Conservation (phyloP, 1,140 invertebrate genomes). For the Ladona fulva region DNA sequence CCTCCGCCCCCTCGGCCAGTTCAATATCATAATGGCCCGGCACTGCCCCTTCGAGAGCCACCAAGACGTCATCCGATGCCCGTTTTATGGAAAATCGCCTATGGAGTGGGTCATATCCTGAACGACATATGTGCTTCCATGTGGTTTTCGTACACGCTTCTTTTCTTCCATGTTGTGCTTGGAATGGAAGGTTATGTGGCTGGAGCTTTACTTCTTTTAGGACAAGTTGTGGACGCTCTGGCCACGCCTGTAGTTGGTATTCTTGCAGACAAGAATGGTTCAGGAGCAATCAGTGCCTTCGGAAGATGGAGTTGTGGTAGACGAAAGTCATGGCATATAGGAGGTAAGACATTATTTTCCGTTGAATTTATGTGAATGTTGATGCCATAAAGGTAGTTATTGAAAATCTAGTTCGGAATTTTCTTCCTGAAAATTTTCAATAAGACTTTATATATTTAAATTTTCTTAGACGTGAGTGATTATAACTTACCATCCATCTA, state of each 20-base stretch:
- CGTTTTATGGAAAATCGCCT: constrained; percentile 49
- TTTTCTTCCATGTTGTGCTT: constrained; percentile 74
- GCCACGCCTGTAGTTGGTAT: constrained; percentile 79
- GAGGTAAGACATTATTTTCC: constrained; percentile 46
- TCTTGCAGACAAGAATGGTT: constrained; percentile 55
- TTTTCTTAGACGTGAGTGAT: too few species aligned
- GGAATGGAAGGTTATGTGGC: constrained; percentile 60
- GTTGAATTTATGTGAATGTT: too few species aligned
- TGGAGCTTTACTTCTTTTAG: constrained; percentile 67
- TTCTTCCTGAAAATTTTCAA: too few species aligned
- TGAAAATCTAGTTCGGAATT: too few species aligned
- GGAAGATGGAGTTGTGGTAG: constrained; percentile 49
- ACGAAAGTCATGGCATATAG: constrained; percentile 73
- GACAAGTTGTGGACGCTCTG: constrained; percentile 76
- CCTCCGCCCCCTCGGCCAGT: not conserved
- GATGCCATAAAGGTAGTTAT: too few species aligned
- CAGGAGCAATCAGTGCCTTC: constrained; percentile 50
- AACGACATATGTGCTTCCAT: constrained; percentile 86
- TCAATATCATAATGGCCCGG: not conserved
- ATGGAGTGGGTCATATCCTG: constrained; percentile 76
- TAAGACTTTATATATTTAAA: too few species aligned
- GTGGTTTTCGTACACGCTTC: constrained; percentile 89
- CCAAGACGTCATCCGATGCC: constrained; percentile 28
- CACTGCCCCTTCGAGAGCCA: not conserved
- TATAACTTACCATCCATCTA: too few species aligned